Conservation (phyloP, 2,113 vertebrate genomes). For the Corythornis cristatus region DNA sequence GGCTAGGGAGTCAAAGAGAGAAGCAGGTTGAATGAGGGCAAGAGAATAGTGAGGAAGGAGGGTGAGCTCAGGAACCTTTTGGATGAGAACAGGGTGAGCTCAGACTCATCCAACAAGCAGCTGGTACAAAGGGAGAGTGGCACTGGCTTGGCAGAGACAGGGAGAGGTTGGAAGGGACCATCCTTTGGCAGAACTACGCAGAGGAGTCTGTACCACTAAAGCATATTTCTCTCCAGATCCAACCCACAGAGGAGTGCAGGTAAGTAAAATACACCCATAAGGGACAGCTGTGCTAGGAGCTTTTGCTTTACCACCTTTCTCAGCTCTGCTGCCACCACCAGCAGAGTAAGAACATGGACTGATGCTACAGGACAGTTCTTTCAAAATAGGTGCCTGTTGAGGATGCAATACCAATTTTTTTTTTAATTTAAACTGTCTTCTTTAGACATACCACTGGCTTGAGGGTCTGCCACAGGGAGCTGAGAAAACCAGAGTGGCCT, state of each 20-base stretch:
- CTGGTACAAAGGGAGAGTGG: background rate
- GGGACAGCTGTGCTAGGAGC: background rate
- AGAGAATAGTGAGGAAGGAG: background rate
- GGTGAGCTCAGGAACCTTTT: background rate
- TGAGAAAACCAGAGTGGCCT: background rate
- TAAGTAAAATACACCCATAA: background rate
- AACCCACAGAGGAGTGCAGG: background rate
- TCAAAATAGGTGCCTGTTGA: background rate
- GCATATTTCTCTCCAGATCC: background rate
- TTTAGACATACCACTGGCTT: accelerated
- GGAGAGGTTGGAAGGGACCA: background rate
- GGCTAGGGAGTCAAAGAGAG: background rate
- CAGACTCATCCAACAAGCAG: background rate
- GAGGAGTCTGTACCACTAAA: background rate
- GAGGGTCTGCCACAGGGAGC: accelerated
- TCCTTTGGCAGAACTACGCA: background rate
- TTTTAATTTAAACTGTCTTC: background rate
- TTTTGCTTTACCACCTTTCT: background rate
- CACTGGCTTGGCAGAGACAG: background rate
- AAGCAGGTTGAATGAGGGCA: background rate
- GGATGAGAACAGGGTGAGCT: background rate
- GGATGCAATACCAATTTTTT: background rate
- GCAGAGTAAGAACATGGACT: background rate
- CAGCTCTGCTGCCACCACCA: background rate
- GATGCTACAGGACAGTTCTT: background rate